These are phyloP conservation scores for Cryptophagus acutangulus DNA, from an alignment of 2,888 invertebrate genomes.

Conservation along the genomic window DNA sequence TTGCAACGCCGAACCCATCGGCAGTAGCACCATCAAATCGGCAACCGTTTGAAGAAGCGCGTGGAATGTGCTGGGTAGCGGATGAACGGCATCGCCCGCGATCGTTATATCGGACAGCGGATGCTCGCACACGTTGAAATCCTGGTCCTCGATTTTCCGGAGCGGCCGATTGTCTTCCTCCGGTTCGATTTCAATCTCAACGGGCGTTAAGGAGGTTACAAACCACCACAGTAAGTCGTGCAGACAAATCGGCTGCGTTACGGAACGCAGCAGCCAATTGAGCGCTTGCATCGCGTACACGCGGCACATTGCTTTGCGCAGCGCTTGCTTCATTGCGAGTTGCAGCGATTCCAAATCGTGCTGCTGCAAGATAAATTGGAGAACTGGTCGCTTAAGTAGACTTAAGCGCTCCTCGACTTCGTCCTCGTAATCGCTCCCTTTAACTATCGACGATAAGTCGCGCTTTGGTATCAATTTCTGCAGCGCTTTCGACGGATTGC, in stretches of 20 bases:
- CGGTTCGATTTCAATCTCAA: conserved; percentile 50
- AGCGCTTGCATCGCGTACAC: conserved; percentile 90
- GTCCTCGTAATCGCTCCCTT: conserved; percentile 14
- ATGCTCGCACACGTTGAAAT: conserved; percentile 65
- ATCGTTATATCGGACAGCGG: conserved; percentile 74
- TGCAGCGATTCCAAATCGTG: conserved; percentile 81
- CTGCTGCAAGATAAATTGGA: conserved; percentile 79
- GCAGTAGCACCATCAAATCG: conserved; percentile 83
- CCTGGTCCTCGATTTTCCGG: conserved; percentile 45
- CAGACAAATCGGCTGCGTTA: conserved; percentile 84
- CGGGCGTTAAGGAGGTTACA: conserved; percentile 72
- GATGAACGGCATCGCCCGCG: conserved; percentile 64
- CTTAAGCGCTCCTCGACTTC: conserved; percentile 48
- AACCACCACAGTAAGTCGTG: conserved; percentile 98
- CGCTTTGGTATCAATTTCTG: conserved; percentile 70
- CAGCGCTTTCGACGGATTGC: conserved; percentile 84
- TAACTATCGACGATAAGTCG: conserved; percentile 53
- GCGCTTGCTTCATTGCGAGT: conserved; percentile 82
- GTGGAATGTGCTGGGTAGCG: conserved; percentile 65
- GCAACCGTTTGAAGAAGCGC: conserved; percentile 85
- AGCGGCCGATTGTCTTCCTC: conserved; percentile 53
- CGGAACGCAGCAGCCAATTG: conserved; percentile 90
- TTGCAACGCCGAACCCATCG: conserved; percentile 80
- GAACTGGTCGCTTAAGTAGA: conserved; percentile 74
- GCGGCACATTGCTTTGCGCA: conserved; percentile 73